phyloP scores from a whole-genome alignment of 1,140 invertebrate genomes.

The Brachionus rubens region DNA sequence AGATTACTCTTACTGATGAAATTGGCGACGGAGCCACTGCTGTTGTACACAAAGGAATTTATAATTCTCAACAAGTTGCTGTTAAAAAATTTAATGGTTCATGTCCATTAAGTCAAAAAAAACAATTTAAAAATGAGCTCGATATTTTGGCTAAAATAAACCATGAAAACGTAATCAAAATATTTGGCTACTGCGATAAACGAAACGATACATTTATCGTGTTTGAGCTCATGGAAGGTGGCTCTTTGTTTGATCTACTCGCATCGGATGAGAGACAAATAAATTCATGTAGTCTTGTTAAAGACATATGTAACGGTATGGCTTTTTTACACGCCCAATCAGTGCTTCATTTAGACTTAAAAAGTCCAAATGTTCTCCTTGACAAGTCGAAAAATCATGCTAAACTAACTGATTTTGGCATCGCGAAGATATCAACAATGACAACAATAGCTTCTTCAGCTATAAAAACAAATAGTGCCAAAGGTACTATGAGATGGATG shows the following conservation, averaged over 20 bases:
- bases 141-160: neutral
- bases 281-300: neutral
- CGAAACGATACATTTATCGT: neutral
- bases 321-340: neutral
- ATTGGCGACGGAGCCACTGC: conserved; percentile 9
- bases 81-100: conserved; percentile 15
- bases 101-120: conserved; percentile 1
- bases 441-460: neutral
- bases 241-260: conserved; percentile 8
- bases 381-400: neutral
- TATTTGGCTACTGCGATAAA: neutral
- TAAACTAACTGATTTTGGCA: neutral
- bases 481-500: conserved; percentile 31
- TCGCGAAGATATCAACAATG: neutral
- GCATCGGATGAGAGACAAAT: neutral
- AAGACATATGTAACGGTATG: conserved; percentile 14
- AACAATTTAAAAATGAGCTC: conserved; percentile 1
- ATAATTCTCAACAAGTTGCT: neutral
- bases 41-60: neutral
- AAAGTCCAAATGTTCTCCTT: neutral
- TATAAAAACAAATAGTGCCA: neutral
- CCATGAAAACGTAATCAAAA: conserved; percentile 29
- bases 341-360: conserved; percentile 3
- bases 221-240: neutral
- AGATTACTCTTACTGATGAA: neutral